These are phyloP conservation scores for Frankliniella fusca DNA, from an alignment of 2,888 invertebrate species.

Conservation along the genomic window DNA sequence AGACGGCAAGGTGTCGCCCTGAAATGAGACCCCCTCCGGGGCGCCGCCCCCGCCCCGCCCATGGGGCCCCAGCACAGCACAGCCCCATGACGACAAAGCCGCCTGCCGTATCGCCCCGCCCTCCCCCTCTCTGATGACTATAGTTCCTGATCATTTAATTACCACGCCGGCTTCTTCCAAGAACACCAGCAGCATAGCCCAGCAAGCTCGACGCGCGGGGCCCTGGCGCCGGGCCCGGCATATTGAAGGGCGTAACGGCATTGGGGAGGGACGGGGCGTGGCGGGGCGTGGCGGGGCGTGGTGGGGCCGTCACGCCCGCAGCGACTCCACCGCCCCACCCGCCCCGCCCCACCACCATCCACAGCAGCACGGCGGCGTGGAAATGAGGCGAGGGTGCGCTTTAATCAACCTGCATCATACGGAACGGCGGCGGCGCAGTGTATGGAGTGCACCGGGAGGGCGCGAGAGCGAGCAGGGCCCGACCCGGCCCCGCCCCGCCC, in stretches of 20 bases:
- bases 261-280: not conserved
- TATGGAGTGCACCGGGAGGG: too few species aligned
- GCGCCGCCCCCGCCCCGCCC: too few species aligned
- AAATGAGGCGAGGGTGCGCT: not conserved
- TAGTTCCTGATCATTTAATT: constrained; percentile 10
- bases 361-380: not conserved
- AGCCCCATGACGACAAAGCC: too few species aligned
- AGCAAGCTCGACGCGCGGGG: not conserved
- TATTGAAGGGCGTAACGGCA: not conserved
- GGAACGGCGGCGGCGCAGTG: not conserved
- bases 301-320: not conserved
- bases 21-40: too few species aligned
- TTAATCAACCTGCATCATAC: constrained; percentile 5
- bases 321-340: too few species aligned
- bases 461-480: too few species aligned
- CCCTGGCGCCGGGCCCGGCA: not conserved
- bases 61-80: too few species aligned
- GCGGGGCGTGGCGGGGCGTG: not conserved
- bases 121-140: not conserved
- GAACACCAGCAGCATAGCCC: not conserved
- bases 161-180: not conserved
- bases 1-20: too few species aligned
- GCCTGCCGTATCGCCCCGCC: not conserved
- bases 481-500: too few species aligned
- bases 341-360: too few species aligned